Base-by-base conservation (phyloP, 2,797 vertebrate genomes). In the Myotis daubentonii region DNA sequence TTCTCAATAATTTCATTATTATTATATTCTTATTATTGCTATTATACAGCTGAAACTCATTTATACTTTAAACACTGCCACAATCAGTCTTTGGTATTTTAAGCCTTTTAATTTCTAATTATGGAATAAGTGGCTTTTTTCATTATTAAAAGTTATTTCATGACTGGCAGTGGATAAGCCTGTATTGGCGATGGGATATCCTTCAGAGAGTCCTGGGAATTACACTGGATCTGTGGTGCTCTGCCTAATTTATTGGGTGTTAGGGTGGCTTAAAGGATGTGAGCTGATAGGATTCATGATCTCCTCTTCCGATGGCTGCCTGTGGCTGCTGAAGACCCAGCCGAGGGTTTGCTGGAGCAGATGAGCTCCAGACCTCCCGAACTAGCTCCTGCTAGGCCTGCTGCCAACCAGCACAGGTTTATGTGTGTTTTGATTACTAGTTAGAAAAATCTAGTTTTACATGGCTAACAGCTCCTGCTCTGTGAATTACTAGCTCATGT, bases 81-180 rank as follows among this genome's bases (percentile, higher is more conserved):
- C 53, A 13, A 22, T 65, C 60, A 53, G 38, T n/a, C 70, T 76
- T 53, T 81, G 33, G 7, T 89, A 66, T 70, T 47, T 12, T 82
- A 57, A 66, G 33, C 8, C 23, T 80, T 93, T 94, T 86, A 47
- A 75, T 87, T 95, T 91, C 75, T 66, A 53, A 81, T 53, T 41
- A 41, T 78, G 25, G 28, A 60, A 51, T 62, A 33, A n/a, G 12
- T 91, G 41, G 30, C 16, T 68, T 72, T 79, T 93, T 79, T 33
- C 68, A 57, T 87, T 71, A 60, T 70, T 74, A 85, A 68, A 79
- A 62, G 15, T 47, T 19, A 83, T 95, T 91, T 89, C 47, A 49
- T 28, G 41, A 84, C 16, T 28, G 51, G 6, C 22, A 71, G 15
- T 20, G 17, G 47, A 3, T 62, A 70, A 76, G 70, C 51, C 30